phyloP scores from a whole-genome alignment of 2,888 invertebrate genomes.

The Xiphydria camelus region DNA sequence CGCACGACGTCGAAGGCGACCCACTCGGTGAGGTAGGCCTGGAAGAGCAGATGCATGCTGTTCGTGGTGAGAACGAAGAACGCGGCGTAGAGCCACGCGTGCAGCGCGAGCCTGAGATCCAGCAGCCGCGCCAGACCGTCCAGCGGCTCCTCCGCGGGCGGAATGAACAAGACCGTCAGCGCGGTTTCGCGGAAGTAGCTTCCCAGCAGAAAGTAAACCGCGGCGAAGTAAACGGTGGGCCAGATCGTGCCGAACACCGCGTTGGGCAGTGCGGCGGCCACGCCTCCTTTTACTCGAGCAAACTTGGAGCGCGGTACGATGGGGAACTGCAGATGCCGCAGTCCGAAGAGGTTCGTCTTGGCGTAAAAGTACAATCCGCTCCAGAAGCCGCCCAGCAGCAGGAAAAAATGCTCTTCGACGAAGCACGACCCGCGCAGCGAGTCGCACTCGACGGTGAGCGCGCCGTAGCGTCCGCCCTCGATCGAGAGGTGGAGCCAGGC shows the following conservation, averaged over 20 bases:
- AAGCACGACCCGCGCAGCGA: slow-evolving; percentile 62
- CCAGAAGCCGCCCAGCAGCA: slow-evolving; percentile 71
- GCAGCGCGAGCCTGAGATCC: slow-evolving; percentile 62
- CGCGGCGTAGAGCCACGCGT: slow-evolving; percentile 71
- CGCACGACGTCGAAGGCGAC: slow-evolving; percentile 68
- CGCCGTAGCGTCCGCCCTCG: slow-evolving; percentile 64
- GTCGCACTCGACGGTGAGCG: slow-evolving; percentile 60
- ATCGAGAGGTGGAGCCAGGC: slow-evolving; percentile 72
- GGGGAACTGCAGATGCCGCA: slow-evolving; percentile 67
- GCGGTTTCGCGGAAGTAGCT: slow-evolving; percentile 61
- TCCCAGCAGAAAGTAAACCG: slow-evolving; percentile 68
- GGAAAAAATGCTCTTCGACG: slow-evolving; percentile 69
- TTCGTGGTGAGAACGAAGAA: slow-evolving; percentile 73
- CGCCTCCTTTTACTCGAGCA: slow-evolving; percentile 66
- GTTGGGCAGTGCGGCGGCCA: slow-evolving; percentile 63
- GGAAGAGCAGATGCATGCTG: slow-evolving; percentile 71
- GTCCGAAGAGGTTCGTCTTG: slow-evolving; percentile 62
- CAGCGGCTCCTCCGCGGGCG: slow-evolving; percentile 61
- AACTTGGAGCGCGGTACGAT: slow-evolving; percentile 73
- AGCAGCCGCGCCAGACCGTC: slow-evolving; percentile 60
- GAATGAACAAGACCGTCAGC: slow-evolving; percentile 61
- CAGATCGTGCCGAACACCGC: slow-evolving; percentile 65
- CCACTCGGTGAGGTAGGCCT: slow-evolving; percentile 72
- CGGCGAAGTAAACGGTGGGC: slow-evolving; percentile 66
- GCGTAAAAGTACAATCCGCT: slow-evolving; percentile 68